Conservation (phyloP, 1,140 invertebrate genomes). For the Bombus turneri region DNA sequence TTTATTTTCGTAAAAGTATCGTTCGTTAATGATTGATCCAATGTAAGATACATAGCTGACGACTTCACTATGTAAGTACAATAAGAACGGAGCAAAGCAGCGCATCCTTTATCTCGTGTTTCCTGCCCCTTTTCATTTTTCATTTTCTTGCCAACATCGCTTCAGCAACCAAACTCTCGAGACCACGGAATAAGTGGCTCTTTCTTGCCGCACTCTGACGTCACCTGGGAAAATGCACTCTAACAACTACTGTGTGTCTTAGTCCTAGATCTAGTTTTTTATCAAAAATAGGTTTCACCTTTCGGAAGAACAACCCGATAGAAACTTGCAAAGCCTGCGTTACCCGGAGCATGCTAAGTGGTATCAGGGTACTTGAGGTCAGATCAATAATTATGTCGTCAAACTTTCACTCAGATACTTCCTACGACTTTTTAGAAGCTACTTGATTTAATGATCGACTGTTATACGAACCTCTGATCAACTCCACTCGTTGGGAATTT, state of each 20-base stretch:
- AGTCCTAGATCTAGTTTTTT: not conserved
- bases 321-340: not conserved
- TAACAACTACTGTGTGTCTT: not conserved
- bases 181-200: constrained; percentile 1
- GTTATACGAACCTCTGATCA: too few relatives aligned
- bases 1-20: not conserved
- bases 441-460: too few relatives aligned
- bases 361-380: not conserved
- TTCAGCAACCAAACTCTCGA: not conserved
- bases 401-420: not conserved
- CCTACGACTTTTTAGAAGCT: not conserved
- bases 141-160: constrained; percentile 11
- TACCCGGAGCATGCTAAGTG: not conserved
- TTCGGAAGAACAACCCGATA: constrained; percentile 2
- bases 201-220: constrained; percentile 12
- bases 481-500: too few relatives aligned
- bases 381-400: not conserved
- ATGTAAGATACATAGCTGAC: not conserved
- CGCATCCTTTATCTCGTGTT: not conserved
- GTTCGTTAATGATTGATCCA: not conserved
- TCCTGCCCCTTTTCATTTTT: constrained; percentile 6
- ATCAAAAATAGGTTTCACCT: not conserved
- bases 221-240: constrained; percentile 12
- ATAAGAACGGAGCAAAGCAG: not conserved
- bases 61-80: too few relatives aligned